Percentiles rank a stretch among this genome's conserved stretches.
Conservation (phyloP, 2,888 invertebrate genomes). For the Drosophila paracracens region DNA sequence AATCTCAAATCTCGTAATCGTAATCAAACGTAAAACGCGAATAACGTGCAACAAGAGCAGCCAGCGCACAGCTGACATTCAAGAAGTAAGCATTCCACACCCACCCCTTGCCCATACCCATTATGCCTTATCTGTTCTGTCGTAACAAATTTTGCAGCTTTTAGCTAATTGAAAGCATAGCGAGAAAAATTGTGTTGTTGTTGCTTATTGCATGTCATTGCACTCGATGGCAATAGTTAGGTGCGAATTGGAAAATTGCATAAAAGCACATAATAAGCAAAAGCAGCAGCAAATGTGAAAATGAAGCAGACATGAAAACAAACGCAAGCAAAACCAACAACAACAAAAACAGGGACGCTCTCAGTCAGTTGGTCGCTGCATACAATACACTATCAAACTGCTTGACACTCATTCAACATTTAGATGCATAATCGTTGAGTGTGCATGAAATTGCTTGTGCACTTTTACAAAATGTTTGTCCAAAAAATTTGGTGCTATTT, state of each 20-base stretch:
- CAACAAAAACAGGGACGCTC: conserved; percentile 27
- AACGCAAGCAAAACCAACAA: conserved; percentile 17
- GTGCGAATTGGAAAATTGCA: conserved; percentile 49
- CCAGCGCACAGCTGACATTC: conserved; percentile 58
- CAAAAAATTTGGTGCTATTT: conserved; percentile 25
- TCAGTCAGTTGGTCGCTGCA: conserved; percentile 8
- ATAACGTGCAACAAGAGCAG: conserved; percentile 59
- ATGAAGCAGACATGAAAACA: conserved; percentile 31
- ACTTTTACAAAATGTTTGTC: conserved; percentile 17
- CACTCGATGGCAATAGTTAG: conserved; percentile 53
- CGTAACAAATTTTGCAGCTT: conserved; percentile 55
- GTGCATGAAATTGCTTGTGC: conserved; percentile 9
- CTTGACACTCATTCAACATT: conserved; percentile 39
- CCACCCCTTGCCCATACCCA: conserved; percentile 1
- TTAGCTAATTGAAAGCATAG: conserved; percentile 67
- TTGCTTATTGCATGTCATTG: conserved; percentile 59
- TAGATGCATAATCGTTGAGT: background rate
- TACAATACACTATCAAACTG: conserved; percentile 27
- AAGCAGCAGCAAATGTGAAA: conserved; percentile 19
- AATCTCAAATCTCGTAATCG: conserved; percentile 40
- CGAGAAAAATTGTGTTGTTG: conserved; percentile 14
- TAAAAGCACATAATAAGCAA: conserved; percentile 51
- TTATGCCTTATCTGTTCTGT: conserved; percentile 14
- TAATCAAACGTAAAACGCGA: conserved; percentile 44
- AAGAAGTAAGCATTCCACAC: conserved; percentile 49